Evolutionary conservation across 2,113 vertebrate genomes (phyloP).

Genomic region (Clarias macrocephalus): DNA sequence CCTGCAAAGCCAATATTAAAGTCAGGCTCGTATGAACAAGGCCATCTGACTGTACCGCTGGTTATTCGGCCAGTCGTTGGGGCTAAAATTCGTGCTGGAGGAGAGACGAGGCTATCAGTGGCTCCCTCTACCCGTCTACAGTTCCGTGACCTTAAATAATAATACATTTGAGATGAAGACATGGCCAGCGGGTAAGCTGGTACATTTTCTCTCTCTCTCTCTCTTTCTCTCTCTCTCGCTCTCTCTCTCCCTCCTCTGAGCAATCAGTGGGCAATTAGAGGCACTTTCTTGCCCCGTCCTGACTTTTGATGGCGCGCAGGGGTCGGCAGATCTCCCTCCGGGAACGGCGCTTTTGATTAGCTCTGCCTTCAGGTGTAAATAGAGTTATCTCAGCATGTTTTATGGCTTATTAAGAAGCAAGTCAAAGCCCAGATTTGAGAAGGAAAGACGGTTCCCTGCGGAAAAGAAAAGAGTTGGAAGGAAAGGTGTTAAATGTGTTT

Average conservation of each 20-base stretch:
- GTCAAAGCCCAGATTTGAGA: conserved; percentile 2
- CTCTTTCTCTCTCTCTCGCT: neutral
- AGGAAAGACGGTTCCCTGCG: conserved; percentile 8
- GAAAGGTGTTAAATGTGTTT: conserved; percentile 36
- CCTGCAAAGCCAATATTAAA: neutral
- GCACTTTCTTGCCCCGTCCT: conserved; percentile 23
- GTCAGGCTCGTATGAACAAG: too few species aligned
- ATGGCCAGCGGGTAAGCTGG: conserved; percentile 27
- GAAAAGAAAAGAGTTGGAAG: too few species aligned
- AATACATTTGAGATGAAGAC: conserved; percentile 41
- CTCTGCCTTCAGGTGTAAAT: conserved; percentile 44
- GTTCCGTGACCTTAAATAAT: conserved; percentile 41
- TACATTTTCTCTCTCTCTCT: neutral
- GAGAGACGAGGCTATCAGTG: neutral
- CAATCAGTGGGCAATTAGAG: conserved; percentile 44
- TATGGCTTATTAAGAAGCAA: conserved; percentile 30
- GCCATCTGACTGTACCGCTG: neutral
- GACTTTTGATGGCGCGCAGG: conserved; percentile 30
- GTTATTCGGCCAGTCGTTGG: neutral
- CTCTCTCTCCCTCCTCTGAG: neutral
- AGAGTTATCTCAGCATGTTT: conserved; percentile 46
- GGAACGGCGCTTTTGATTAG: conserved; percentile 45
- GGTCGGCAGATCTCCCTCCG: conserved; percentile 26
- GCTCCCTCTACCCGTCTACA: neutral
- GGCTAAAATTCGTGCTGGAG: neutral